Evolutionary conservation across 2,797 vertebrate species (phyloP).

Genomic region (Rhabdophis nuchalis): DNA sequence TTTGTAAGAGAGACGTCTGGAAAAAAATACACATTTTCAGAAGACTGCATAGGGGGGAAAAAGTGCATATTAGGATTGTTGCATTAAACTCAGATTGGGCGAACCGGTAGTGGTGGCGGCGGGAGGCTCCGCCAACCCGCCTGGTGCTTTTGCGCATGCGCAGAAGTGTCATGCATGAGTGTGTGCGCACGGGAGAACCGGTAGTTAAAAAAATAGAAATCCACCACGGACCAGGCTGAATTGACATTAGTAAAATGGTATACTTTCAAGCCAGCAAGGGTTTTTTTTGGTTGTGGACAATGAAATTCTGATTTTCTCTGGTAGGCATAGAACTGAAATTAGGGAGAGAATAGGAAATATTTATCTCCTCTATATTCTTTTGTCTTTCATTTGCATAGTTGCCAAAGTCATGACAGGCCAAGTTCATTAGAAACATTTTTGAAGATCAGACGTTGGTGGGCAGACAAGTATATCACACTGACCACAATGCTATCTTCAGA

Average conservation of each 20-base stretch:
- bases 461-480: background rate
- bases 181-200: too few relatives aligned
- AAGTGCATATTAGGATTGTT: background rate
- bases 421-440: background rate
- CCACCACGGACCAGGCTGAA: background rate
- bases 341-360: background rate
- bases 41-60: background rate
- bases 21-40: background rate
- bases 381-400: background rate
- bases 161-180: too few relatives aligned
- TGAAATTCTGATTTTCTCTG: background rate
- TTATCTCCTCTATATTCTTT: background rate
- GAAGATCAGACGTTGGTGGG: background rate
- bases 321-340: background rate
- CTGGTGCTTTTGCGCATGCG: too few relatives aligned
- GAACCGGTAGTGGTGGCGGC: too few relatives aligned
- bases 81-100: background rate
- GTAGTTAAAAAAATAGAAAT: too few relatives aligned
- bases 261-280: background rate
- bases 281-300: background rate
- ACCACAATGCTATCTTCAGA: background rate
- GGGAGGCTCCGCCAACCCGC: too few relatives aligned
- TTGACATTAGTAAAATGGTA: background rate
- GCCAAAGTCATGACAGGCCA: background rate
- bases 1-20: background rate